A percentile compares a stretch with the other conserved stretches of the same genome.
Evolutionary conservation across 2,888 invertebrate genomes (phyloP).

Genomic region (Crematogaster levior): DNA sequence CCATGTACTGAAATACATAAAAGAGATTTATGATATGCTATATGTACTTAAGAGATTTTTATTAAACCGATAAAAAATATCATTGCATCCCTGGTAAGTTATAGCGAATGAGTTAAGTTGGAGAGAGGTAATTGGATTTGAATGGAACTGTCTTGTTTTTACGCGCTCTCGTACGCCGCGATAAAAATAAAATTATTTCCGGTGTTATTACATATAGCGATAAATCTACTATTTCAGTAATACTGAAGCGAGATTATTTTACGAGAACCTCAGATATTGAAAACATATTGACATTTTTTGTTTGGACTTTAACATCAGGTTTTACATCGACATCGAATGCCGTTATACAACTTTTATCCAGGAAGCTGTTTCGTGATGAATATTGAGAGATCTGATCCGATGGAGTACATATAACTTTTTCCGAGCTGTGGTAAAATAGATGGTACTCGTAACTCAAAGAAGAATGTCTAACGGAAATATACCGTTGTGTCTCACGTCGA

Average conservation of each 20-base stretch:
- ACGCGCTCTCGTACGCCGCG: background rate
- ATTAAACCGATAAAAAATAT: slow-evolving; percentile 37
- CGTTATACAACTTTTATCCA: slow-evolving; percentile 14
- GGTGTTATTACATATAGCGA: background rate
- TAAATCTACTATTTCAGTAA: slow-evolving; percentile 3
- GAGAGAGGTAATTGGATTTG: slow-evolving; percentile 26
- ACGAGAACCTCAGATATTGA: background rate
- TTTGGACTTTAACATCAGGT: background rate
- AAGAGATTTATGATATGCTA: slow-evolving; percentile 18
- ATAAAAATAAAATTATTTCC: slow-evolving; percentile 34
- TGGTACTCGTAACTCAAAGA: slow-evolving; percentile 3
- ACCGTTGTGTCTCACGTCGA: slow-evolving; percentile 1
- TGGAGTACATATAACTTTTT: background rate
- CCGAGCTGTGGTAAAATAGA: background rate
- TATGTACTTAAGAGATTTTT: slow-evolving; percentile 43
- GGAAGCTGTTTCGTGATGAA: slow-evolving; percentile 24
- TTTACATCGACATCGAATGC: background rate
- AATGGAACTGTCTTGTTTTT: slow-evolving; percentile 20
- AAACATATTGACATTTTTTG: slow-evolving; percentile 11
- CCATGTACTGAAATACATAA: slow-evolving; percentile 6
- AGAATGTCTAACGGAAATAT: slow-evolving; percentile 16
- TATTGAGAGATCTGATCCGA: slow-evolving; percentile 26
- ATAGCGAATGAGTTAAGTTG: slow-evolving; percentile 19
- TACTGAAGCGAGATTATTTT: slow-evolving; percentile 10
- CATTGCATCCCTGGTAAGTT: slow-evolving; percentile 7